Conservation (phyloP, 2,888 invertebrate genomes). For the Zonitis immaculata region DNA sequence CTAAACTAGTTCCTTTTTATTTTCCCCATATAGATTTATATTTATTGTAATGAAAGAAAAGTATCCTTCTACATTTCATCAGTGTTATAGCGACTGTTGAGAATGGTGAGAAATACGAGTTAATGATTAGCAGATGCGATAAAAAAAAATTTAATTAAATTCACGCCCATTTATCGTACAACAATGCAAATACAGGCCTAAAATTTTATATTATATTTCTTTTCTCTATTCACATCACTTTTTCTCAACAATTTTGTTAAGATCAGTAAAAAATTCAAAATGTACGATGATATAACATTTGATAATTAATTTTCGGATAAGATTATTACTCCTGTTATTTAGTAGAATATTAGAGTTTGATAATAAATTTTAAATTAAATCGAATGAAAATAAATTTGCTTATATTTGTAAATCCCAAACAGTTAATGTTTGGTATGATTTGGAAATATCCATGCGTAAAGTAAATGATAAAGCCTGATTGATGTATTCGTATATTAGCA, state of each 20-base stretch:
- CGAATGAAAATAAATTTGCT: too few species aligned
- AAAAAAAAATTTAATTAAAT: conserved; percentile 6
- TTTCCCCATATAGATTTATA: too few species aligned
- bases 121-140: conserved; percentile 2
- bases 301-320: too few species aligned
- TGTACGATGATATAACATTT: too few species aligned
- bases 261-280: too few species aligned
- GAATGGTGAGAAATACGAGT: conserved; percentile 3
- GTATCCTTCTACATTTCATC: neutral
- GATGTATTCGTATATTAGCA: neutral
- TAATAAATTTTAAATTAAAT: too few species aligned
- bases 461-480: neutral
- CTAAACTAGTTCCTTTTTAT: too few species aligned
- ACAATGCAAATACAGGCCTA: conserved; percentile 2
- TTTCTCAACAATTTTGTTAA: neutral
- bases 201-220: neutral
- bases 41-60: neutral
- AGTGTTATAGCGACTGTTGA: neutral
- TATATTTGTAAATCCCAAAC: too few species aligned
- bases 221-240: neutral
- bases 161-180: neutral
- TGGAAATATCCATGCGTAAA: neutral
- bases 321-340: too few species aligned
- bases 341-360: too few species aligned
- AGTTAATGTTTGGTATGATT: neutral